A percentile compares a stretch with the other conserved stretches of the same genome.
Evolutionary conservation across 92 coral and sea anemone species (phyloP).

Genomic region (Bergia puertoricense): DNA sequence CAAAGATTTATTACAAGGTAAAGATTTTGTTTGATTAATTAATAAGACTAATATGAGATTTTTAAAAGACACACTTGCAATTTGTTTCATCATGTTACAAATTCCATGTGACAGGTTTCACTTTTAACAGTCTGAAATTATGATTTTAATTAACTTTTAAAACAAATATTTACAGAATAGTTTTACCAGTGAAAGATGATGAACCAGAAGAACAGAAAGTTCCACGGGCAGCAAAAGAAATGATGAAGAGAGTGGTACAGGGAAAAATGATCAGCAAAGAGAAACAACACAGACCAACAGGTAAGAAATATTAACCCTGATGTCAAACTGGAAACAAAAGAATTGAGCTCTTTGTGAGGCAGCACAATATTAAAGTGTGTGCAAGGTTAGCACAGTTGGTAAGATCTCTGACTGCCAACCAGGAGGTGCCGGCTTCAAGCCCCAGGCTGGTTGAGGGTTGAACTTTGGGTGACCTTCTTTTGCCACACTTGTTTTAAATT

Average conservation of each 20-base stretch:
- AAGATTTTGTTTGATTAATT: neutral
- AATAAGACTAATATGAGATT: neutral
- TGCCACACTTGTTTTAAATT: too few relatives aligned
- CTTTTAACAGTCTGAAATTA: too few relatives aligned
- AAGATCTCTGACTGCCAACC: too few relatives aligned
- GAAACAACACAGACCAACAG: conserved; percentile 14
- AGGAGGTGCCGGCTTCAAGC: too few relatives aligned
- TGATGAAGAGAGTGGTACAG: conserved; percentile 32
- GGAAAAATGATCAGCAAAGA: neutral
- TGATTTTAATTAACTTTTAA: too few relatives aligned
- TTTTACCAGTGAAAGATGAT: conserved; percentile 21
- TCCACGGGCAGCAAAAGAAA: conserved; percentile 65
- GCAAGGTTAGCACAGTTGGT: too few relatives aligned
- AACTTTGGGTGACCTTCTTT: too few relatives aligned
- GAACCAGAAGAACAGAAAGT: conserved; percentile 59
- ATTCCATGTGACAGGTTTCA: too few relatives aligned
- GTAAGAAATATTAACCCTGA: neutral
- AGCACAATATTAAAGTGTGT: too few relatives aligned
- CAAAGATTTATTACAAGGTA: too few relatives aligned
- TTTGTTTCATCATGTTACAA: neutral
- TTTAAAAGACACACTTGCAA: neutral
- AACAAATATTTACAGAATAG: conserved; percentile 17
- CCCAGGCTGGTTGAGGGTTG: too few relatives aligned
- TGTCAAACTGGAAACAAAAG: neutral
- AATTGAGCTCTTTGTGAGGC: too few relatives aligned